Evolutionary conservation across 2,888 invertebrate species (phyloP).

Genomic region (Nasonovia ribisnigri): DNA sequence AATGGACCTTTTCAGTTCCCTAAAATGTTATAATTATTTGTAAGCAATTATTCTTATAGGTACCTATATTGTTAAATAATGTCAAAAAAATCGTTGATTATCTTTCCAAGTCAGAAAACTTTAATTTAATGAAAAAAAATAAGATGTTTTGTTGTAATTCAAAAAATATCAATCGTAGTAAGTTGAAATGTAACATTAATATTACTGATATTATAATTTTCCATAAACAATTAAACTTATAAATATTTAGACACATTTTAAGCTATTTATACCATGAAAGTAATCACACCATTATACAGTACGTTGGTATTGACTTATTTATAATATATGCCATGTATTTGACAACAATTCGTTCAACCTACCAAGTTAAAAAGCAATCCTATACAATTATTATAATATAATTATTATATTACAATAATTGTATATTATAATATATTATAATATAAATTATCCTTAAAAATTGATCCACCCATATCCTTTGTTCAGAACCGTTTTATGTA

Average conservation of each 20-base stretch:
- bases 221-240: background rate
- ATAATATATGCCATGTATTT: too few relatives aligned
- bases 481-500: too few relatives aligned
- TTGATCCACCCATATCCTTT: too few relatives aligned
- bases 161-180: background rate
- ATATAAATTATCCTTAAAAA: too few relatives aligned
- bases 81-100: background rate
- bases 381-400: too few relatives aligned
- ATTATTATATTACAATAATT: too few relatives aligned
- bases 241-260: background rate
- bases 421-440: too few relatives aligned
- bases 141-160: background rate
- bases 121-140: background rate
- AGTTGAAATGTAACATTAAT: background rate
- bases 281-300: background rate
- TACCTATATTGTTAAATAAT: background rate
- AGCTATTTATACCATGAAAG: background rate
- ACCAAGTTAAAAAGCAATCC: too few relatives aligned
- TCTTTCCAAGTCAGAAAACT: background rate
- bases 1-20: background rate
- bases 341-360: too few relatives aligned
- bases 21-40: background rate
- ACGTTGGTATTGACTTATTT: background rate
- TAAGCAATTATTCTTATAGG: background rate
- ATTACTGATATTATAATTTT: background rate